Evolutionary conservation across 2,888 invertebrate species (phyloP).

Genomic region (Malacosoma neustria): DNA sequence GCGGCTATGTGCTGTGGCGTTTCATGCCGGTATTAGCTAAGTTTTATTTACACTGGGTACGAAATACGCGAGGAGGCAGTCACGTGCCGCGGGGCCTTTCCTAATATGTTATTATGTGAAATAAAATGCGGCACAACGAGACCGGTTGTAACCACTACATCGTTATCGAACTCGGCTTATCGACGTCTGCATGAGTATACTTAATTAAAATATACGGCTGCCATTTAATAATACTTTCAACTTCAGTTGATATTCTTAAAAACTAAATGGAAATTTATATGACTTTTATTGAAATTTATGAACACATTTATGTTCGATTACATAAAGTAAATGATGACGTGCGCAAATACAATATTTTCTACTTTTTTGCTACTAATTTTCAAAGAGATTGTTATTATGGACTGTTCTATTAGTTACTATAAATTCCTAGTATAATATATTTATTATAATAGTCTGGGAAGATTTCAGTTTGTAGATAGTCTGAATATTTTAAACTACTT

Average conservation of each 20-base stretch:
- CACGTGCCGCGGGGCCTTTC: constrained; percentile 36
- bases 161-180: constrained; percentile 44
- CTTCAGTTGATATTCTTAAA: constrained; percentile 37
- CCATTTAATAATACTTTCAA: constrained; percentile 55
- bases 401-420: too few relatives aligned
- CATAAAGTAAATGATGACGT: background rate
- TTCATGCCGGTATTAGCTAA: constrained; percentile 40
- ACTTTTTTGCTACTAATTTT: too few relatives aligned
- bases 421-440: too few relatives aligned
- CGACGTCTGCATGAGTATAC: constrained; percentile 49
- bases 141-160: constrained; percentile 26
- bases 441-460: too few relatives aligned
- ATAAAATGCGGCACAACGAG: constrained; percentile 48
- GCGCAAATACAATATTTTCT: too few relatives aligned
- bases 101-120: constrained; percentile 68
- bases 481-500: too few relatives aligned
- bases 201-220: constrained; percentile 66
- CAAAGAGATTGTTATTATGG: too few relatives aligned
- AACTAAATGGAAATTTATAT: constrained; percentile 44
- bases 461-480: too few relatives aligned
- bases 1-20: constrained; percentile 24
- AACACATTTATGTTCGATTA: constrained; percentile 12
- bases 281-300: constrained; percentile 38
- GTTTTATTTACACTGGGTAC: constrained; percentile 57
- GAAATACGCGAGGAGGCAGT: constrained; percentile 31